phyloP scores from a whole-genome alignment of 2,888 invertebrate species.

The Tribolium freemani region DNA sequence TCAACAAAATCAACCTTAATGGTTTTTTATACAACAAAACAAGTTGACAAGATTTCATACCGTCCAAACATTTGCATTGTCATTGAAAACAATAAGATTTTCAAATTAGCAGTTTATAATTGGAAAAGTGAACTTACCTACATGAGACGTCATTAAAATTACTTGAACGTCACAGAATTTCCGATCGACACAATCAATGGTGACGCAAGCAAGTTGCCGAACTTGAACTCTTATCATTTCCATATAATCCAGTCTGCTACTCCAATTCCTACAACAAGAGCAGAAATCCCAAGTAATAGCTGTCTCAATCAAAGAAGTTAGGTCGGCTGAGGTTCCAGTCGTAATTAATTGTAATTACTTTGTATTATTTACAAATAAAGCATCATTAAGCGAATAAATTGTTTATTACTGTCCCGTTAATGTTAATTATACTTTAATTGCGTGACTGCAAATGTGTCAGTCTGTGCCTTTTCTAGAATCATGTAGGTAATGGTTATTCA shows the following conservation, averaged over 20 bases:
- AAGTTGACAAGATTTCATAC: neutral
- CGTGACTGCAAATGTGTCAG: neutral
- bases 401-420: neutral
- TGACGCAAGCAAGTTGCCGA: neutral
- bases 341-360: neutral
- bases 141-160: neutral
- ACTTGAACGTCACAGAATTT: neutral
- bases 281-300: neutral
- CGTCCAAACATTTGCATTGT: neutral
- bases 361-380: neutral
- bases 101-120: neutral
- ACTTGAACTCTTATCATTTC: neutral
- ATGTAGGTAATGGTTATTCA: neutral
- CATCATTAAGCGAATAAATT: neutral
- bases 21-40: slow-evolving; percentile 6
- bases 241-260: slow-evolving; percentile 1
- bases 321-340: neutral
- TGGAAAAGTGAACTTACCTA: neutral
- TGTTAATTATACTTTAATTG: neutral
- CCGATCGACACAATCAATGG: neutral
- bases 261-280: neutral
- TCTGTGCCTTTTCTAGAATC: neutral
- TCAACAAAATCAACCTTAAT: slow-evolving; percentile 16
- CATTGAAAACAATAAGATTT: neutral
- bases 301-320: neutral